A percentile compares a stretch with the other conserved stretches of the same genome.
These are phyloP conservation scores for Lacerta bilineata DNA, from an alignment of 2,797 vertebrate genomes.

Conservation along the genomic window DNA sequence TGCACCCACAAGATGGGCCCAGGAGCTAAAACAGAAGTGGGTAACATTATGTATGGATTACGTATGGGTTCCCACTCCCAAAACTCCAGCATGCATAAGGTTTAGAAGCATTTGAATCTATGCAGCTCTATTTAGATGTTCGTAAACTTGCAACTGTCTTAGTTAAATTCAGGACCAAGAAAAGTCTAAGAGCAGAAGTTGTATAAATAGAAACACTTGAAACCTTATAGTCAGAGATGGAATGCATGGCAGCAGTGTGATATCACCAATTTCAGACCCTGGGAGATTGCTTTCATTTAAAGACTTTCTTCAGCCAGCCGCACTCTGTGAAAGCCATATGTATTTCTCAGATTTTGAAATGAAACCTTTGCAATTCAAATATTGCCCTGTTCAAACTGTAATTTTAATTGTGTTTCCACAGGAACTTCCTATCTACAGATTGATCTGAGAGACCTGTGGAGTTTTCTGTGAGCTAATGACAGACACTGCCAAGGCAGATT, in stretches of 20 bases:
- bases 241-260: conserved; percentile 20
- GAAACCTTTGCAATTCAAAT: conserved; percentile 12
- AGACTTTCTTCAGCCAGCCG: conserved; percentile 54
- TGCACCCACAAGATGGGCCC: conserved; percentile 18
- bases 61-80: neutral
- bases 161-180: neutral
- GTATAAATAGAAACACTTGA: conserved; percentile 38
- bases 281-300: conserved; percentile 47
- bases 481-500: neutral
- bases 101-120: neutral
- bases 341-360: conserved; percentile 37
- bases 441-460: neutral
- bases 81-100: neutral
- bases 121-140: neutral
- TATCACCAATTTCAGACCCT: conserved; percentile 40
- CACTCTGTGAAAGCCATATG: conserved; percentile 38
- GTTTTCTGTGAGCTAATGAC: neutral
- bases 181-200: conserved; percentile 12
- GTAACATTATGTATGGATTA: neutral
- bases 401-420: neutral
- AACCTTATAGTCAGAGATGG: conserved; percentile 28
- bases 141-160: neutral
- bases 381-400: neutral
- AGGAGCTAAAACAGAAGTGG: conserved; percentile 2
- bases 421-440: neutral